Evolutionary conservation across 2,113 vertebrate species (phyloP).

Genomic region (Ornithorhynchus anatinus): DNA sequence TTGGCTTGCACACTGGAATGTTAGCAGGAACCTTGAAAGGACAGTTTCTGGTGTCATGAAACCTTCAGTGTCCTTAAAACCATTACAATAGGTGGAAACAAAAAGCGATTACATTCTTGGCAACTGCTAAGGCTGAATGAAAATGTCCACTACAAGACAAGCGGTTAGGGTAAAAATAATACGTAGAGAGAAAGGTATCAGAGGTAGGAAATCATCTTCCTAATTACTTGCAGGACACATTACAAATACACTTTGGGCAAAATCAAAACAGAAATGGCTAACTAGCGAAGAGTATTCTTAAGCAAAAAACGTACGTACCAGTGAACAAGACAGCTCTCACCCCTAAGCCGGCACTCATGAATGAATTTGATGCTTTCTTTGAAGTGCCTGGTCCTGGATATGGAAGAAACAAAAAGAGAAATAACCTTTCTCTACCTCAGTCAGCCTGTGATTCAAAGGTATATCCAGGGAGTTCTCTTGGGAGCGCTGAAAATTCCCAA

Average conservation of each 20-base stretch:
- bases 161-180: neutral
- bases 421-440: constrained; percentile 40
- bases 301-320: constrained; percentile 74
- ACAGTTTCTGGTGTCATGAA: neutral
- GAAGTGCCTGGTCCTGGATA: constrained; percentile 87
- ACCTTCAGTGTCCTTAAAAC: neutral
- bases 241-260: neutral
- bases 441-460: constrained; percentile 28
- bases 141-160: neutral
- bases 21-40: constrained; percentile 3
- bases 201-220: neutral
- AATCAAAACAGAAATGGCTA: neutral
- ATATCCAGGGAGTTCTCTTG: neutral
- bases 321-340: constrained; percentile 91
- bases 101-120: neutral
- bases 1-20: neutral
- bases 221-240: neutral
- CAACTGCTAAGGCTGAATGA: neutral
- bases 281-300: neutral
- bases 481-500: neutral
- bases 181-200: too few relatives aligned
- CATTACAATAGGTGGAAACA: neutral
- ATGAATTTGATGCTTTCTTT: constrained; percentile 93
- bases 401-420: constrained; percentile 36
- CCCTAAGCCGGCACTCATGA: constrained; percentile 88